These are phyloP conservation scores for Petrocephalus zakoni DNA, from an alignment of 2,113 vertebrate genomes.

Conservation along the genomic window DNA sequence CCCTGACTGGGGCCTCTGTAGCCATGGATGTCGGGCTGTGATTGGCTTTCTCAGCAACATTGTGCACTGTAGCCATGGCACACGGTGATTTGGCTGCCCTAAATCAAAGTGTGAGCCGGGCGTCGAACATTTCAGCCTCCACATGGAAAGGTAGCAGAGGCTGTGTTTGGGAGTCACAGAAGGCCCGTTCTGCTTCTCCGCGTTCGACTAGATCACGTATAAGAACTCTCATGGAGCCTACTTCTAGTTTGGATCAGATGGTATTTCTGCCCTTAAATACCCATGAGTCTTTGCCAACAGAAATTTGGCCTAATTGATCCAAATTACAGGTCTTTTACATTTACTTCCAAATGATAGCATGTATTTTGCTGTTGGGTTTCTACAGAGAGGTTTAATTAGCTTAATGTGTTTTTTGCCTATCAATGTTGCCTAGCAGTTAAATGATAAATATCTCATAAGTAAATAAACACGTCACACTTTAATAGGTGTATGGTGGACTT, in stretches of 20 bases:
- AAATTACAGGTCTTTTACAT: slow-evolving; percentile 9
- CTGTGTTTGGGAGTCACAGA: neutral
- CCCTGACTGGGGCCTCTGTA: neutral
- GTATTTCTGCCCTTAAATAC: neutral
- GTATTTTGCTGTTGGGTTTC: neutral
- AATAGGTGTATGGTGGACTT: neutral
- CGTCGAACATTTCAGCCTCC: neutral
- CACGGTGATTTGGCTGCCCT: neutral
- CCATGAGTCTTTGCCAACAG: neutral
- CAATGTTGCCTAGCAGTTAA: neutral
- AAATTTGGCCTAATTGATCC: neutral
- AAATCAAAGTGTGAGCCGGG: neutral
- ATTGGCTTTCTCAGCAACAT: neutral
- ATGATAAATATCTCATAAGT: neutral
- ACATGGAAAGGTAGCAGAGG: neutral
- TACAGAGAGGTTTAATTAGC: neutral
- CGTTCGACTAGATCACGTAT: neutral
- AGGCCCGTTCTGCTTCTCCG: neutral
- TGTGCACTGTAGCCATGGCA: neutral
- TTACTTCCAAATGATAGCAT: neutral
- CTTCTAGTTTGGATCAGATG: neutral
- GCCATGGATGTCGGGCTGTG: neutral
- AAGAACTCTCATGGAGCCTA: neutral
- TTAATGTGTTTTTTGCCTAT: slow-evolving; percentile 4
- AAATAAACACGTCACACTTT: slow-evolving; percentile 3